phyloP scores from a whole-genome alignment of 1,140 invertebrate species.

The Apis cerana region DNA sequence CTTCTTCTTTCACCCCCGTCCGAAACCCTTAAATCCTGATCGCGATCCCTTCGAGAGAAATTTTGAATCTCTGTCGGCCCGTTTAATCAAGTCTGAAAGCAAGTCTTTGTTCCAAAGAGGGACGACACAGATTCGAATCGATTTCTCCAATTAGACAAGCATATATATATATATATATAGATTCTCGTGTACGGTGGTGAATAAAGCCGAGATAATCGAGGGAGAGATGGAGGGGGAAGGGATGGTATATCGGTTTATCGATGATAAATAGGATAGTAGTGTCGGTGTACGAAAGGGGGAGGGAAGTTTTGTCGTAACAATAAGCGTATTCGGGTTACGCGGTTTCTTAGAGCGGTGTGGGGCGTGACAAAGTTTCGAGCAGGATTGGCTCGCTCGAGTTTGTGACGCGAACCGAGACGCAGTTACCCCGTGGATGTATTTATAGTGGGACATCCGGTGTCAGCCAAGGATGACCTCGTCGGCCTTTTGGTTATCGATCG shows the following conservation, averaged over 20 bases:
- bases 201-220: background rate
- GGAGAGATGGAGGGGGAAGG: fast-evolving
- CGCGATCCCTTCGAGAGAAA: constrained; percentile 26
- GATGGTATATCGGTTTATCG: background rate
- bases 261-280: background rate
- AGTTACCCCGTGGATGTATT: background rate
- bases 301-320: background rate
- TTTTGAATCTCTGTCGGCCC: constrained; percentile 31
- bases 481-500: background rate
- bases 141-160: constrained; percentile 22
- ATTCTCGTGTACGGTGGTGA: background rate
- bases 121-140: background rate
- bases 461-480: background rate
- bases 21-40: constrained; percentile 27
- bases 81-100: constrained; percentile 39
- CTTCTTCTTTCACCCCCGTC: background rate
- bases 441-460: too few relatives aligned
- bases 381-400: background rate
- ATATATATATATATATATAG: background rate
- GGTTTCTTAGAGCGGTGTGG: background rate
- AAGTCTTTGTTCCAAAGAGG: background rate
- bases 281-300: too few relatives aligned
- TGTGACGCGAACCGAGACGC: background rate
- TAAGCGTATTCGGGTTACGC: background rate
- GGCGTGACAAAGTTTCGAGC: background rate